Conservation (phyloP, 2,888 invertebrate species). For the Tenthredo amoena region DNA sequence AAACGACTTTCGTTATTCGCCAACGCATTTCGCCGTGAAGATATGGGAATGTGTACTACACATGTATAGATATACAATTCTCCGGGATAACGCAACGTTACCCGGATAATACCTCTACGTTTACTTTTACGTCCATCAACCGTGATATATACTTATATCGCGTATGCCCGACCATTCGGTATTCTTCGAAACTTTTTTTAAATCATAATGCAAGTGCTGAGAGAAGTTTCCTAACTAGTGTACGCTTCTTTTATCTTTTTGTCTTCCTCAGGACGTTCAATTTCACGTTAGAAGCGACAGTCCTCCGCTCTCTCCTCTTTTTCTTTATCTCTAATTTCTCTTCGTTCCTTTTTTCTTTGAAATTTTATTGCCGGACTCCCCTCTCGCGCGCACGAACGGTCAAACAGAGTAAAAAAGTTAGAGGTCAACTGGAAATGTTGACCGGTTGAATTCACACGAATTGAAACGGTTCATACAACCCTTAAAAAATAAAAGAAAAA, state of each 20-base stretch:
- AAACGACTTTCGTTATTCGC: neutral
- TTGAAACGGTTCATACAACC: neutral
- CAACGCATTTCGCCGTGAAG: constrained; percentile 6
- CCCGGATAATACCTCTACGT: neutral
- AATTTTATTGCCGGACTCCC: neutral
- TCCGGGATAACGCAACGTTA: neutral
- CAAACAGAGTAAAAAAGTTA: constrained; percentile 8
- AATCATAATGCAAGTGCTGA: neutral
- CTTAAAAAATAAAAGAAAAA: neutral
- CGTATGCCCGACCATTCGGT: neutral
- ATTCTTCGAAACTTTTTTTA: neutral
- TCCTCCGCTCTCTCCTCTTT: neutral
- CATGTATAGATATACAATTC: neutral
- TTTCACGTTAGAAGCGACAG: constrained; percentile 16
- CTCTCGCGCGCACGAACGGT: constrained; percentile 10
- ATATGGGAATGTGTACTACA: neutral
- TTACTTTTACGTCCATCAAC: neutral
- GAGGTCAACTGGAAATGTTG: constrained; percentile 31
- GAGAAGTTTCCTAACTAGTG: neutral
- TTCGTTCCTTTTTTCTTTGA: neutral
- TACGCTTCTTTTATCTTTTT: neutral
- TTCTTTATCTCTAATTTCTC: neutral
- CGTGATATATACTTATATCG: neutral
- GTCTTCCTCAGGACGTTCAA: neutral
- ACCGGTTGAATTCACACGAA: constrained; percentile 27